Evolutionary conservation across 1,140 invertebrate species (phyloP), one percentile per base, ranked within the genome.

Genomic region (Gonioctena quinquepunctata): DNA sequence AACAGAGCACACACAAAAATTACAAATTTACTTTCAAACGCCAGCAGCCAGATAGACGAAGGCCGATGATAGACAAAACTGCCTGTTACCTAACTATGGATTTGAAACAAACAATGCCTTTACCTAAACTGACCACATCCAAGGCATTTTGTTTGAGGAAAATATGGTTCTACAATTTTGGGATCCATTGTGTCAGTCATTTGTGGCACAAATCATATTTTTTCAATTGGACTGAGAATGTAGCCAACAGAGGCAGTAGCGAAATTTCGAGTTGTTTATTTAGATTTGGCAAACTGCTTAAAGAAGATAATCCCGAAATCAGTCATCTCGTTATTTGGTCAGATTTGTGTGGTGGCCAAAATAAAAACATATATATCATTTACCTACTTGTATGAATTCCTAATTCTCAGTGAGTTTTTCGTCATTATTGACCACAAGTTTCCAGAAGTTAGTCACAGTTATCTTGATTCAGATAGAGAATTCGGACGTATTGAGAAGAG

Each of bases 131-230:
- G 42, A 62, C 63, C 18, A 77, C 72, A 23, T 75, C 68, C 8
- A 76, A 77, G 54, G 71, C 74, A n/a, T 79, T 77, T 68, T 77
- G 76, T 61, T 49, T 72, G 59, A 21, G 73, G 11, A 76, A 79
- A 48, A 61, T 78, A 22, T 77, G 73, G 69, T 67, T 77, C 50
- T 76, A 76, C 57, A 74, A 74, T 33, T 69, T 76, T 48, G 61
- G 72, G 3, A 66, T 76, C 23, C 75, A 76, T 26, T 57, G 2
- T 18, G 63, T 69, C 4, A 67, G 42, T 18, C 13, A n/a, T 18
- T n/a, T 1, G 5, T 60, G 22, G 50, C 3, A 19, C 11, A 66
- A 28, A 66, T n/a, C 67, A 21, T 56, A 11, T 67, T 63, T 69
- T 56, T 63, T 49, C 26, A 75, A 8, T 3, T 75, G 73, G 73